A percentile compares a stretch with the other conserved stretches of the same genome.
phyloP scores from a whole-genome alignment of 1,140 invertebrate genomes.

The Nephila pilipes region DNA sequence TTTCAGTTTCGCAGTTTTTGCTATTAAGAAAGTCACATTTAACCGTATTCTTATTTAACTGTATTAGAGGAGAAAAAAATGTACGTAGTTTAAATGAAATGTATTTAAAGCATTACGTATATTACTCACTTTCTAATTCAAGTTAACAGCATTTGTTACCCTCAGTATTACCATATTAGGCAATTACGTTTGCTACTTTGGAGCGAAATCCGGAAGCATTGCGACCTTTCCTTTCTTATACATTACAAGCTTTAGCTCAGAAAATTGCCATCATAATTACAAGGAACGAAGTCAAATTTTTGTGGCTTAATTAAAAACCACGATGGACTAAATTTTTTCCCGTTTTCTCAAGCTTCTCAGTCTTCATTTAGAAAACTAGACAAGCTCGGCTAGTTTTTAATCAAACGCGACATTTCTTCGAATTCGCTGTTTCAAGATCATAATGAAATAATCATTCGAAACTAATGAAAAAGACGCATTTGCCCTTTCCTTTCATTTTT shows the following conservation, averaged over 20 bases:
- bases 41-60: too few species aligned
- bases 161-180: background rate
- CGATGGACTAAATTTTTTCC: background rate
- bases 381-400: slow-evolving; percentile 2
- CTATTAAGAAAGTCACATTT: too few species aligned
- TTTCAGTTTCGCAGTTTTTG: too few species aligned
- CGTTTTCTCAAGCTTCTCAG: background rate
- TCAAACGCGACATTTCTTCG: background rate
- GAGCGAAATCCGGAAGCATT: background rate
- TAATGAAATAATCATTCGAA: slow-evolving; percentile 63
- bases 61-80: background rate
- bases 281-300: background rate
- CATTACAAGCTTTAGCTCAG: background rate
- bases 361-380: slow-evolving; percentile 1
- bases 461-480: slow-evolving; percentile 45
- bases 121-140: background rate
- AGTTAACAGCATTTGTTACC: background rate
- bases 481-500: background rate
- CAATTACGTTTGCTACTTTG: background rate
- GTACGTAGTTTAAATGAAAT: background rate
- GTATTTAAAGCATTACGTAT: background rate
- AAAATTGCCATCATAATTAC: background rate
- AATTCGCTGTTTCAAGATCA: background rate
- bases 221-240: background rate
- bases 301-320: slow-evolving; percentile 20